A percentile compares a stretch with the other conserved stretches of the same genome.
Evolutionary conservation across 2,888 invertebrate species (phyloP).

Genomic region (Drosophila siamana): DNA sequence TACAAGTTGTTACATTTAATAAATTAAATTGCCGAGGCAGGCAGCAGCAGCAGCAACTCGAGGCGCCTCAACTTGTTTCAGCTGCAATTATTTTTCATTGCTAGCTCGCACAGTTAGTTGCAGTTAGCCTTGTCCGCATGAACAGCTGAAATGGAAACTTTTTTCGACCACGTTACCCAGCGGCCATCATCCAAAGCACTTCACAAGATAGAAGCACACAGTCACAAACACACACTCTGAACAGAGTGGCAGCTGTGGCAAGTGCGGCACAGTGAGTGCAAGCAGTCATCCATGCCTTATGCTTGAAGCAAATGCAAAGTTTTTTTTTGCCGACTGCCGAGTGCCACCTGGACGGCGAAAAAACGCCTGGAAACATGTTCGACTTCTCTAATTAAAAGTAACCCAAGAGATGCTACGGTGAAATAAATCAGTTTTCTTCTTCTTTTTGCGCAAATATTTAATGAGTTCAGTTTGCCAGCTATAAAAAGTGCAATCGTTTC

Average conservation of each 20-base stretch:
- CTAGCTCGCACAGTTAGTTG: conserved; percentile 24
- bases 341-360: conserved; percentile 26
- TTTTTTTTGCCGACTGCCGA: no score
- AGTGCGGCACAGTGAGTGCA: conserved; percentile 15
- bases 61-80: conserved; percentile 31
- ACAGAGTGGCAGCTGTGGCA: neutral
- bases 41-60: conserved; percentile 17
- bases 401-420: neutral
- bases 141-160: conserved; percentile 24
- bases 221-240: conserved; percentile 1
- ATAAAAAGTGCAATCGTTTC: conserved; percentile 12
- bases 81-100: conserved; percentile 50
- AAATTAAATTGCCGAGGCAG: conserved; percentile 68
- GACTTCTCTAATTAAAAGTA: neutral
- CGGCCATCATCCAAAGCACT: conserved; percentile 39
- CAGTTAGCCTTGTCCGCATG: conserved; percentile 43
- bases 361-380: neutral
- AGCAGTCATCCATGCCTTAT: conserved; percentile 29
- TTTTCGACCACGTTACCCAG: conserved; percentile 28
- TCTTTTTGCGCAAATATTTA: neutral
- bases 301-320: conserved; percentile 37
- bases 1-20: conserved; percentile 74
- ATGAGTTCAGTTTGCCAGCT: neutral
- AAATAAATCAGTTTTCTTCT: neutral
- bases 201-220: conserved; percentile 22